Conservation (phyloP, 1,140 invertebrate genomes). For the Metopolophium dirhodum region DNA sequence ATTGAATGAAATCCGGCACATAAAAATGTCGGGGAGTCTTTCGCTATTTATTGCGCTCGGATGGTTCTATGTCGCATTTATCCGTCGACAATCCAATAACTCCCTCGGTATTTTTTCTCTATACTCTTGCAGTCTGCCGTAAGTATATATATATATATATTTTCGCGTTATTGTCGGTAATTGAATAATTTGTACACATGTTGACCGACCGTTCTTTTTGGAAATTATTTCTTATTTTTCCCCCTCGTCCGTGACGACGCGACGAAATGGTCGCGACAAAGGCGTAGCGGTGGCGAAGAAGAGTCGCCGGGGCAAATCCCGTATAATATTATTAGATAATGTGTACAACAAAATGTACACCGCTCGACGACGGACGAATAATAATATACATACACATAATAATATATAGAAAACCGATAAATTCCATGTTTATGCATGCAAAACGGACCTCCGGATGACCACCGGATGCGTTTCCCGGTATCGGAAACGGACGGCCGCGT, state of each 20-base stretch:
- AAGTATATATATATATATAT: neutral
- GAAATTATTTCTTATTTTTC: constrained; percentile 8
- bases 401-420: constrained; percentile 15
- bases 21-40: constrained; percentile 57
- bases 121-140: too few relatives aligned
- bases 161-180: constrained; percentile 26
- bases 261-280: neutral
- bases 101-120: constrained; percentile 8
- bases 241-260: neutral
- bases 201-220: constrained; percentile 32
- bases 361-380: neutral
- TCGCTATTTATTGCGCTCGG: constrained; percentile 54
- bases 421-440: neutral
- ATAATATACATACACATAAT: neutral
- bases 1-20: constrained; percentile 57
- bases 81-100: constrained; percentile 54
- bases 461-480: constrained; percentile 30
- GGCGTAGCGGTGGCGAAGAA: neutral
- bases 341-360: constrained; percentile 7
- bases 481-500: constrained; percentile 46
- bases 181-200: constrained; percentile 53
- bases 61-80: constrained; percentile 48
- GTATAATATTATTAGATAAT: neutral
- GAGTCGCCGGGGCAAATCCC: neutral
- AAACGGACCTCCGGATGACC: constrained; percentile 48